Evolutionary conservation across 1,140 invertebrate genomes (phyloP).

Genomic region (Gonatopus flavifemur): DNA sequence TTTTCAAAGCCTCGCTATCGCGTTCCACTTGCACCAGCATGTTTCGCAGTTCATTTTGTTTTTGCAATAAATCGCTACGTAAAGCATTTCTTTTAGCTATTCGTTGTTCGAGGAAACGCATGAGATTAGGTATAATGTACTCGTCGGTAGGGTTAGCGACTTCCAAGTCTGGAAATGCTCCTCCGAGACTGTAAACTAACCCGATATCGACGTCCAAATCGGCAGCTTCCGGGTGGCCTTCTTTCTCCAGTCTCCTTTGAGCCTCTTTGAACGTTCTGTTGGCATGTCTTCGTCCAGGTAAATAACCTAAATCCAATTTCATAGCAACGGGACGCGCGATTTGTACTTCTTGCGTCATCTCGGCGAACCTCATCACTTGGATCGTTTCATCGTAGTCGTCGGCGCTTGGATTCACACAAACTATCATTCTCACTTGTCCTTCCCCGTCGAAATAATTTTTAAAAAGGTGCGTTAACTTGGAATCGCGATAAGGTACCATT

Average conservation of each 20-base stretch:
- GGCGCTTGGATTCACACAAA: slow-evolving; percentile 90
- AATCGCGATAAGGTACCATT: slow-evolving; percentile 92
- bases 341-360: slow-evolving; percentile 91
- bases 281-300: slow-evolving; percentile 74
- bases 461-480: slow-evolving; percentile 93
- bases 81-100: slow-evolving; percentile 63
- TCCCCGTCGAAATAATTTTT: slow-evolving; percentile 98
- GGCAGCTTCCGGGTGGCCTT: slow-evolving; percentile 59
- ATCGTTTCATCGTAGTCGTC: slow-evolving; percentile 95
- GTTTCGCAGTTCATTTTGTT: slow-evolving; percentile 66
- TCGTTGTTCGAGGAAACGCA: slow-evolving; percentile 69
- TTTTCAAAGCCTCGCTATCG: slow-evolving; percentile 65
- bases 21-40: slow-evolving; percentile 67
- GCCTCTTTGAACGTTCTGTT: slow-evolving; percentile 66
- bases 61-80: slow-evolving; percentile 52
- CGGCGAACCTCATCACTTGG: slow-evolving; percentile 94
- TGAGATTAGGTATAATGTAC: slow-evolving; percentile 65
- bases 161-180: slow-evolving; percentile 67
- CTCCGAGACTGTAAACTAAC: slow-evolving; percentile 61
- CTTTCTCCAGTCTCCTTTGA: slow-evolving; percentile 56
- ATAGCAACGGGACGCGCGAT: slow-evolving; percentile 68
- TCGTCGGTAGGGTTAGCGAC: slow-evolving; percentile 67
- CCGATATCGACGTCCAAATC: slow-evolving; percentile 65
- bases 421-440: slow-evolving; percentile 92
- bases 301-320: slow-evolving; percentile 67